A percentile compares a stretch with the other conserved stretches of the same genome.
These are phyloP conservation scores for Cyprinodon brontotheroides DNA, from an alignment of 2,113 vertebrate genomes.

Conservation along the genomic window DNA sequence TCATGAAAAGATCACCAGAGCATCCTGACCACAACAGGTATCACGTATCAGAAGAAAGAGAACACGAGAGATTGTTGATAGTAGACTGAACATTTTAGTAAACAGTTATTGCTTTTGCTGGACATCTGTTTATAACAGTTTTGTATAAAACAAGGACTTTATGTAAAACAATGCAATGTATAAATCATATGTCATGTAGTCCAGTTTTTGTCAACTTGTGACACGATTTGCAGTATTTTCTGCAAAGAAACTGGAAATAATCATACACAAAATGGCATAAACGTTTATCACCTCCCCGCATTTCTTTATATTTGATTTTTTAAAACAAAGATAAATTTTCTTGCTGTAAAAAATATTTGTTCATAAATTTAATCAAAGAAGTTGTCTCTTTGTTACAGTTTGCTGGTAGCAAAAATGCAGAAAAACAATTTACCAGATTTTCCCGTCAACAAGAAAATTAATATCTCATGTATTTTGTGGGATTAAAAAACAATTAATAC, in stretches of 20 bases:
- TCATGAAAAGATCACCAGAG: not conserved
- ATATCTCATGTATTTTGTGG: too few species aligned
- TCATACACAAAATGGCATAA: not conserved
- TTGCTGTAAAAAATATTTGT: not conserved
- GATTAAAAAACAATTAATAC: not conserved
- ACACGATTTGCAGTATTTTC: not conserved
- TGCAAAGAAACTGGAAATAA: not conserved
- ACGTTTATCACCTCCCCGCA: not conserved
- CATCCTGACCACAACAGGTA: not conserved
- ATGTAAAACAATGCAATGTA: constrained; percentile 24
- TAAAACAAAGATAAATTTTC: not conserved
- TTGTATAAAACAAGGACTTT: constrained; percentile 10
- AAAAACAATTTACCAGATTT: not conserved
- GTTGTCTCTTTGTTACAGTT: not conserved
- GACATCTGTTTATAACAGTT: constrained; percentile 18
- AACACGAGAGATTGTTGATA: constrained; percentile 5
- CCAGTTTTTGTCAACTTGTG: not conserved
- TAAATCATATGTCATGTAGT: constrained; percentile 21
- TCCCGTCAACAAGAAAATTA: too few species aligned
- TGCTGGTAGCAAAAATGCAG: not conserved
- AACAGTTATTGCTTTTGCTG: constrained; percentile 23
- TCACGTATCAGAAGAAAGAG: not conserved
- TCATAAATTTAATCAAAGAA: not conserved
- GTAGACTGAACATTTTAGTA: constrained; percentile 5
- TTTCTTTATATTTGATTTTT: not conserved